Percentiles rank a stretch among this genome's conserved stretches.
These are phyloP conservation scores for Falcaria lacertinaria DNA, from an alignment of 2,888 invertebrate genomes.

Conservation along the genomic window DNA sequence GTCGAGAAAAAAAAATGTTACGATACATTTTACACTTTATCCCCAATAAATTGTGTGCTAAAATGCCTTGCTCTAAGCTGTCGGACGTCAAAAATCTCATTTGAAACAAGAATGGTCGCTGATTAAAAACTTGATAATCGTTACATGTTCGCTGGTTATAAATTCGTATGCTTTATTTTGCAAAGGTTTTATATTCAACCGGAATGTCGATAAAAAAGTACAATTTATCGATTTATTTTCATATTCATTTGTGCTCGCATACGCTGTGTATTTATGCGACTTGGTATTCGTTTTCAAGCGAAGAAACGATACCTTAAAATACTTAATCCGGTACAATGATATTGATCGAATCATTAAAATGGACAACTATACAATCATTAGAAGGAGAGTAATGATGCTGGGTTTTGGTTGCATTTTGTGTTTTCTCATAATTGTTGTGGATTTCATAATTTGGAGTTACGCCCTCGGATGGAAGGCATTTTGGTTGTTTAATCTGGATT, in stretches of 20 bases:
- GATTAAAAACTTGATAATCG: neutral
- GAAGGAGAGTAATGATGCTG: conserved; percentile 8
- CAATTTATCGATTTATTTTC: neutral
- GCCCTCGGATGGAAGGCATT: conserved; percentile 6
- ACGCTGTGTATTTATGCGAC: neutral
- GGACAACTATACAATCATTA: conserved; percentile 16
- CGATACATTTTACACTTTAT: neutral
- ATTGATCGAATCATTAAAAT: conserved; percentile 8
- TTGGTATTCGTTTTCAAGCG: neutral
- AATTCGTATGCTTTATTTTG: too few relatives aligned
- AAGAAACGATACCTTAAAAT: neutral
- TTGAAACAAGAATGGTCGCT: neutral
- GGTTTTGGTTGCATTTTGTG: conserved; percentile 4
- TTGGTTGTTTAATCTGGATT: conserved; percentile 16
- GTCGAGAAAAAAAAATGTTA: conserved; percentile 1
- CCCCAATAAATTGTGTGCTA: neutral
- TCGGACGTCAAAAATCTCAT: neutral
- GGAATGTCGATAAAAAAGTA: neutral
- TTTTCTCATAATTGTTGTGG: conserved; percentile 3
- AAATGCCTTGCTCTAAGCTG: neutral
- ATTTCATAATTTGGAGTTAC: conserved; percentile 12
- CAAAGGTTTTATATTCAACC: too few relatives aligned
- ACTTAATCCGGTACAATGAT: neutral
- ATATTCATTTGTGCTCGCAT: neutral
- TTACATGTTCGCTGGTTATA: neutral